Evolutionary conservation across 2,113 vertebrate genomes (phyloP), one percentile per base, ranked within the genome.

Genomic region (Myiopsitta monachus): DNA sequence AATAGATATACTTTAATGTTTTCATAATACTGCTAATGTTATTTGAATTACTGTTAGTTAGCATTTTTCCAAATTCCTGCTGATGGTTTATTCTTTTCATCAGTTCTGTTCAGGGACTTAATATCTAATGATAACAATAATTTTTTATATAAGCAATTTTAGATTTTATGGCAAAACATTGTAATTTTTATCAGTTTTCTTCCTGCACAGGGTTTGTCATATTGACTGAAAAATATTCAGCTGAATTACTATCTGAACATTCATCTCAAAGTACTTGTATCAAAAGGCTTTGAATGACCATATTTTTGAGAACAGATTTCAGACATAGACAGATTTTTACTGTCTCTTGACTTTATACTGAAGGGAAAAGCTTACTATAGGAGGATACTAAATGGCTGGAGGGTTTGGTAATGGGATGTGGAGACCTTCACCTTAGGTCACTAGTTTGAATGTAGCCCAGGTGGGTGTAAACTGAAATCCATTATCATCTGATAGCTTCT

Each of bases 401-500:
- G 75, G 75, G 46, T 85, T 77, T 95, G 49, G 47, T 96, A 96
- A 97, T 97, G 93, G 95, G 68, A 96, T 95, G 49, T 76, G 57
- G 93, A 95, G 93, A 97, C 97, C 94, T 97, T 97, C 95, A 96
- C 96, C 97, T 96, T 89, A 94, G 96, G 97, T 97, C 92, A 96
- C 33, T 73, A 57, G 91, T 89, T 63, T 92, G 91, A 96, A 96
- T 82, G 83, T 92, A 96, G 92, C 92, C 85, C 97, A 95, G 95
- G 93, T 95, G 95, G 92, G 95, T 94, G 93, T 92, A 96, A 96
- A 94, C 94, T 93, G 38, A 95, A 97, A 83, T 64, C 87, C 70
- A 96, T 97, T 97, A 97, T 93, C 62, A 94, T 92, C 80, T 85
- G 64, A 90, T 83, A 74, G 83, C 83, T 97, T 82, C 62, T 78